Base-by-base conservation (phyloP, 64 coral and sea anemone species). In the Cladopsammia gracilis region DNA sequence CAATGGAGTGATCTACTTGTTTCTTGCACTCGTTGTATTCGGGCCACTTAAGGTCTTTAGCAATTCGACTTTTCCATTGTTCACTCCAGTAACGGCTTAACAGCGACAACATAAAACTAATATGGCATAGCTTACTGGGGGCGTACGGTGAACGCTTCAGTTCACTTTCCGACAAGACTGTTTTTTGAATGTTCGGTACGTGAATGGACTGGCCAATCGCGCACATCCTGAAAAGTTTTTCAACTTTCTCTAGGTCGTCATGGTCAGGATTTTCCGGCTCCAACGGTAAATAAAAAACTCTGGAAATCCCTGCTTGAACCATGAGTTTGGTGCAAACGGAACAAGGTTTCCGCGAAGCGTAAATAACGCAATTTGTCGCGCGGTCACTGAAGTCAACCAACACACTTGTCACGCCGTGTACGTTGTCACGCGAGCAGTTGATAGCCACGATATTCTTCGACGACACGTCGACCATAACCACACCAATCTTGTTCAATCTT, bases 341-440 rank as follows among this genome's bases (percentile, higher is more conserved):
- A 58, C 94, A 95, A 2, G 94, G 94, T 75, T 96, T 96, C 25
- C 94, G 70, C 57, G 94, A 96, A 2, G 68, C 48, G n/a, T 87
- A 96, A 23, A 96, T 83, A 1, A 87, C 58, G 68, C 75, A 71
- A 51, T 58, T 76, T 22, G 20, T 7, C 2, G 43, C 23, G 6
- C 80, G 59, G 44, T 20, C 56, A 23, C 82, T 59, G 48, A 77
- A 85, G 34, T 82, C 86, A 6, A 86, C 72, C 73, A 96, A 50
- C 7, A 87, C 89, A 75, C 53, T 82, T 5, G 76, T 71, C 22
- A 91, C 74, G 48, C 62, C 94, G 78, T 96, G 94, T 2, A 88
- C 43, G 11, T 51, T 67, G 74, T 92, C 54, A 81, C 82, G 94
- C 8, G 94, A 92, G 70, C 82, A 96, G 50, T 96, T 83, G 34